These are phyloP conservation scores for Musca vetustissima DNA, from an alignment of 1,140 invertebrate species.

Conservation along the genomic window DNA sequence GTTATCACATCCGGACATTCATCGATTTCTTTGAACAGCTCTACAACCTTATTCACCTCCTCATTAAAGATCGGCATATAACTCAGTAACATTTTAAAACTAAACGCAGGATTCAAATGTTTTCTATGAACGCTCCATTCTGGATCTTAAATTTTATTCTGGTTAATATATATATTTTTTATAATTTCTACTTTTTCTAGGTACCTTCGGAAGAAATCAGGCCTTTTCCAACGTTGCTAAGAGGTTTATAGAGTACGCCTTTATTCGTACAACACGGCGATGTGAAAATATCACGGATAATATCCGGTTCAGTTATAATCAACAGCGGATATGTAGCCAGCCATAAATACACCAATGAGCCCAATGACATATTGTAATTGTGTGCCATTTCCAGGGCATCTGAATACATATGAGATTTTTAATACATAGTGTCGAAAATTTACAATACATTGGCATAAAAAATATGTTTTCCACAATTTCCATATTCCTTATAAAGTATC, in stretches of 20 bases:
- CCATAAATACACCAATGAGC: constrained; percentile 41
- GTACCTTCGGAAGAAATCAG: constrained; percentile 42
- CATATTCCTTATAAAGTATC: no score
- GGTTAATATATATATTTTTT: not conserved
- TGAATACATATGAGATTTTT: no score
- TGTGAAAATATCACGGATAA: constrained; percentile 45
- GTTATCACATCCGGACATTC: constrained; percentile 27
- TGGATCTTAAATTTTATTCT: constrained; percentile 32
- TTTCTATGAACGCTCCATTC: constrained; percentile 38
- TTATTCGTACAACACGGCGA: constrained; percentile 48
- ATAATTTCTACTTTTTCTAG: not conserved
- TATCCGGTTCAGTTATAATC: constrained; percentile 41
- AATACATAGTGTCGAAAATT: no score
- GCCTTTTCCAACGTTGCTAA: constrained; percentile 44
- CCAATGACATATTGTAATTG: constrained; percentile 37
- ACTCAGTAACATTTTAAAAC: constrained; percentile 35
- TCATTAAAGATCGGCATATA: constrained; percentile 41
- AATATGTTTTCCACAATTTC: no score
- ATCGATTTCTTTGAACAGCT: constrained; percentile 25
- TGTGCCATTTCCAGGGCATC: no score
- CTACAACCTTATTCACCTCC: constrained; percentile 29
- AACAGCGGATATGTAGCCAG: constrained; percentile 46
- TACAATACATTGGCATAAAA: no score
- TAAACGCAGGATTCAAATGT: constrained; percentile 37
- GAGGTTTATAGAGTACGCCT: constrained; percentile 41